phyloP scores from a whole-genome alignment of 2,888 invertebrate genomes.

The Aphidoletes aphidimyza region DNA sequence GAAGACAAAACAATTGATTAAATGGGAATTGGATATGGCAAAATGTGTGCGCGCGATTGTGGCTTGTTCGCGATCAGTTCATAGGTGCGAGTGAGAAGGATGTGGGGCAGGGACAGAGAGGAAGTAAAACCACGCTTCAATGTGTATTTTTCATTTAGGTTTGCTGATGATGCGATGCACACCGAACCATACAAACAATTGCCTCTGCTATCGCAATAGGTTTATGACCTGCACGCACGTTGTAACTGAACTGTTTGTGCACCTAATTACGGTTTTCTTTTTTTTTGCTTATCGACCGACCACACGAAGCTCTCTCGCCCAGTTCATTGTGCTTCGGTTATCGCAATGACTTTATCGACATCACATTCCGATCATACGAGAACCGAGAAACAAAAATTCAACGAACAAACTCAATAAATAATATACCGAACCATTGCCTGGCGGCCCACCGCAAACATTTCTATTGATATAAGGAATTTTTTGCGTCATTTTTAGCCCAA shows the following conservation, averaged over 20 bases:
- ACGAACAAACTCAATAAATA: too few relatives aligned
- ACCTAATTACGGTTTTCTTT: constrained; percentile 44
- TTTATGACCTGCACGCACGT: constrained; percentile 51
- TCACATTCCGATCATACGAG: not conserved
- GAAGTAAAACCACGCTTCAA: not conserved
- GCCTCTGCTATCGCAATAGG: constrained; percentile 9
- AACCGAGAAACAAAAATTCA: too few relatives aligned
- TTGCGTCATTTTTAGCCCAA: not conserved
- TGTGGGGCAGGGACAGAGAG: too few relatives aligned
- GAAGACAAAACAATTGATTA: constrained; percentile 53
- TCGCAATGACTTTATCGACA: constrained; percentile 2
- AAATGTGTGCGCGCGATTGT: not conserved
- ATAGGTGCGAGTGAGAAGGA: too few relatives aligned
- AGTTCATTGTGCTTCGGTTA: not conserved
- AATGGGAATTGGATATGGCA: constrained; percentile 31
- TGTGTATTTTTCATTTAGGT: not conserved
- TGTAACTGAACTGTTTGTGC: constrained; percentile 6
- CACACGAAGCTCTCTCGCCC: not conserved
- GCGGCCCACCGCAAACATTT: too few relatives aligned
- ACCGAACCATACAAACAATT: constrained; percentile 1
- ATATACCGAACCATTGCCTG: too few relatives aligned
- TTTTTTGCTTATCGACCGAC: not conserved
- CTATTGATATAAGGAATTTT: not conserved
- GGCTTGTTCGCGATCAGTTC: not conserved
- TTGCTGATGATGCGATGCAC: not conserved